Base-by-base conservation (phyloP, 2,888 invertebrate genomes). In the Dryobotodes eremita region DNA sequence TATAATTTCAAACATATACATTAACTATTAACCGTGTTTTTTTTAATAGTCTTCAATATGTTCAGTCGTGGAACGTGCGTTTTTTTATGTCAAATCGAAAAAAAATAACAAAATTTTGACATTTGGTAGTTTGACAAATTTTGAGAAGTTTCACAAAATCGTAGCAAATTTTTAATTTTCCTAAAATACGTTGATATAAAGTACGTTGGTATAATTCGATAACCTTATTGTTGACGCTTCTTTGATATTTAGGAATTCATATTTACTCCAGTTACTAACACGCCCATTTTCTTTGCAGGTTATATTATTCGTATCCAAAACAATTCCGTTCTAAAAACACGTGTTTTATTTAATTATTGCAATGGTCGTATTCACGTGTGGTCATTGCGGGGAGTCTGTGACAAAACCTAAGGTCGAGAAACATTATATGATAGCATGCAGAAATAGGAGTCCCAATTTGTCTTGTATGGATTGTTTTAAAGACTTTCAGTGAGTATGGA, bases 301-400 rank as follows among this genome's bases (percentile, higher is more conserved):
- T 90, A 91, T 86, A 88, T 88, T 81, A 86, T 88, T 89, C 90
- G 90, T 88, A 87, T 86, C 86, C 87, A 90, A 82, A 91, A 89
- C 86, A 88, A 87, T 81, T 85, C 62, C 61, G 71, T 86, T 71
- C 8, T 50, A 73, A 83, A 74, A 85, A 84, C 92, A 92, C 85
- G 85, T 85, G 85, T 86, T 73, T 86, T 84, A 75, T 42, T 70
- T 75, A 74, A 62, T 68, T 74, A 75, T 84, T 87, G 80, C 88
- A 66, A 99, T 99, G 99, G 99, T 99, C 65, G 98, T 99, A 75
- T 99, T 99, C 94, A 98, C 98, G 20, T 99, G 99, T 94, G 98
- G 98, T 90, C 97, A 98, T 88, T 99, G 99, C 93, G 99, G 99
- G 0, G 99, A 99, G 82, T 98, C 99, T 61, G 95, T 99, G 57